These are phyloP conservation scores for Chelonus insularis DNA, from an alignment of 1,140 invertebrate genomes.

Conservation along the genomic window DNA sequence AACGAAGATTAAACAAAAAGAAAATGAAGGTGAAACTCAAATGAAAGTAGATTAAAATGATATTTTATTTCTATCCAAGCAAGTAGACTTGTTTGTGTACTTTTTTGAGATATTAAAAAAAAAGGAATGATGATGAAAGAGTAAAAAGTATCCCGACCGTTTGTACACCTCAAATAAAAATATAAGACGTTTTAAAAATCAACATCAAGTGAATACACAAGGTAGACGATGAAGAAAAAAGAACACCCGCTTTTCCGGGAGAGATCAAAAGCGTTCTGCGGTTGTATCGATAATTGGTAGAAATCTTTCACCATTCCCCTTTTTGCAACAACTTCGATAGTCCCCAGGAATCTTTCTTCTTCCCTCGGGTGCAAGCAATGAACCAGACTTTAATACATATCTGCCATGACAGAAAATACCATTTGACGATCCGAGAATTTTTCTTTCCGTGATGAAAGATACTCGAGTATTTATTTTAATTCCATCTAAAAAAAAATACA, in stretches of 20 bases:
- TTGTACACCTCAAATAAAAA: conserved; percentile 3
- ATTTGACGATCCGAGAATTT: not conserved
- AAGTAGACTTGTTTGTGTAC: too few species aligned
- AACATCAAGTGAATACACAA: conserved; percentile 1
- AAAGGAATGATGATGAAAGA: not conserved
- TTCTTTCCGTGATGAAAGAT: not conserved
- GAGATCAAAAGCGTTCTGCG: conserved; percentile 50
- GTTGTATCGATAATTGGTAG: conserved; percentile 57
- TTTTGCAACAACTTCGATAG: conserved; percentile 15
- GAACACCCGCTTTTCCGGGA: conserved; percentile 11
- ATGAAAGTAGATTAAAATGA: too few species aligned
- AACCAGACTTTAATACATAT: not conserved
- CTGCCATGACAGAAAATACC: not conserved
- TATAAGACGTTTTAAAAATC: conserved; percentile 22
- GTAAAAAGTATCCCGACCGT: conserved; percentile 1
- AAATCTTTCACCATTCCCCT: conserved; percentile 44
- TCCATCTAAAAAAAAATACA: too few species aligned
- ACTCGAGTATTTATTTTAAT: too few species aligned
- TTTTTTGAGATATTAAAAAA: too few species aligned
- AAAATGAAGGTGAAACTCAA: too few species aligned
- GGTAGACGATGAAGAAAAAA: conserved; percentile 6
- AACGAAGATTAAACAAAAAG: too few species aligned
- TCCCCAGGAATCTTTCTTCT: not conserved
- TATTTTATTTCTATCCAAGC: too few species aligned
- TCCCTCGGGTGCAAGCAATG: not conserved